Evolutionary conservation across 2,888 invertebrate species (phyloP), one percentile per base, ranked within the genome.

Genomic region (Tachystola acroxantha): DNA sequence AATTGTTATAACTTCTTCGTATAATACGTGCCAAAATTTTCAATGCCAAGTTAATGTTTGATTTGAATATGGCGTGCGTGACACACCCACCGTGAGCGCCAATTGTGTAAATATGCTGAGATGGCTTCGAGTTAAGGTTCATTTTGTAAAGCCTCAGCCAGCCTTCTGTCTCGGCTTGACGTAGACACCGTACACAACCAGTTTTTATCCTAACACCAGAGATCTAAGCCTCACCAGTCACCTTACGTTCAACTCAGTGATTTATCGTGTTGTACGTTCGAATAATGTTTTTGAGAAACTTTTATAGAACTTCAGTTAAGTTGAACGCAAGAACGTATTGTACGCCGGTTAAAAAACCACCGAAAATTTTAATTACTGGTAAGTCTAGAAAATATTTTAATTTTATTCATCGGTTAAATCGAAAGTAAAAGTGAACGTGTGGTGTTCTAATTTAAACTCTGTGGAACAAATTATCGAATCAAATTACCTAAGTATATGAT

Each of bases 301-400:
- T 77, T 33, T 67, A 43, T 44, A 59, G 64, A 45, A 60, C 56
- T 53, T 49, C 66, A 34, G 46, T 61, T 37, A 59, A 57, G 39
- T 45, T 58, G 28, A 72, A 61, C 50, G 40, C 71, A 10, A 72
- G 79, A 55, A 64, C 56, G 38, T 80, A 75, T 53, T 64, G 57
- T 36, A 59, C 48, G 27, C 42, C 53, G 26, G 55, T 50, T 29
- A 63, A 62, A 45, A 76, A 62, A 34, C 65, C 81, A 4, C 90
- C 90, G 14, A 86, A 88, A 64, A 89, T 90, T 54, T 71, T 90
- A 30, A 90, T 90, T 27, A 90, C 90, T 28, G 90, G 89, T 89
- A 61, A 85, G 78, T 75, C 53, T 10, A 10, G n/a, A n/a, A n/a
- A 29, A 39, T 16, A 25, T 7, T 37, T 25, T 13, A 19, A 34